Base-by-base conservation (phyloP, 1,140 invertebrate genomes). In the Macrobrachium rosenbergii region DNA sequence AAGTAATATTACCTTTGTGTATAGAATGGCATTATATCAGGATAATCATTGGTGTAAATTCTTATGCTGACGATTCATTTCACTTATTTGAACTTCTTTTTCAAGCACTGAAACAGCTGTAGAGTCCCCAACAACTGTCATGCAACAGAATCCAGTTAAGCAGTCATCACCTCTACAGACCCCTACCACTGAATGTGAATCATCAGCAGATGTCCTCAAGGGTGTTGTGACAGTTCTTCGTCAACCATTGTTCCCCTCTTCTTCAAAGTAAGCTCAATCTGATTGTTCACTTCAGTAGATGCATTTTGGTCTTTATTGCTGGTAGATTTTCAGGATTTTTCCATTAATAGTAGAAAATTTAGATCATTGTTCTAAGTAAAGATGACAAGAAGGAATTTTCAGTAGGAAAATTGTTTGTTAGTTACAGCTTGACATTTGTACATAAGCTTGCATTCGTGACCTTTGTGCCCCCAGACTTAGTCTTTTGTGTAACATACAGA, bases 141-240 rank as follows among this genome's bases (percentile, higher is more conserved):
- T 64, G 60, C 28, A 59, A 72, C 23, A 43, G 23, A 16, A 72
- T 43, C 69, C 12, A 17, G 21, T 23, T 17, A 62, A 58, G 37
- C 81, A 59, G 37, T 78, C 43, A 58, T 17, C 76, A 28, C 52
- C 75, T 10, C 76, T 77, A 21, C 75, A 92, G 89, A 77, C 91
- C 82, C 92, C 92, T 76, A 91, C 82, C 64, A 91, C 91, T 72
- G 92, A 92, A 87, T 80, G 90, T 52, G 52, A 52, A 52, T 12
- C 52, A 52, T 52, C 52, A 2, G 12, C 52, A 10, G 52, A 52
- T 8, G 7, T 52, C 43, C 87, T 37, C 45, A 90, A 91, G 88
- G 89, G 87, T 23, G 75, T 83, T 58, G 79, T 90, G 21, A 89
- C 88, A 43, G 89, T 91, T 21, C 52, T 90, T 10, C 77, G 90